phyloP scores from a whole-genome alignment of 2,113 vertebrate species.

The Micronycteris hirsuta region DNA sequence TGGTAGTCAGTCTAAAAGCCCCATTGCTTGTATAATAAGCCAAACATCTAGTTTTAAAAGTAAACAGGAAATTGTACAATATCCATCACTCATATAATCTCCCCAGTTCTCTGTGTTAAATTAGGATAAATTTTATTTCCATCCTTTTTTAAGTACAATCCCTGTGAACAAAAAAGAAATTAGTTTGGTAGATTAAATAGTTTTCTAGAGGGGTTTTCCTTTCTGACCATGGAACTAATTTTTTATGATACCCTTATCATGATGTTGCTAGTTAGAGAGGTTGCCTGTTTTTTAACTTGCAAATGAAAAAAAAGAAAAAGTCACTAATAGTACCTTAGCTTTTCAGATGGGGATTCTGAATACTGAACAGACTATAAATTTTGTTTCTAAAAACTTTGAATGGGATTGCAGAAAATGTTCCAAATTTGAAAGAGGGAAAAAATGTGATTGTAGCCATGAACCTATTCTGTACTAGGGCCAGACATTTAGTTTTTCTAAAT shows the following conservation, averaged over 20 bases:
- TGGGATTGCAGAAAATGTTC: not conserved
- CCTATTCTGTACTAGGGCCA: not conserved
- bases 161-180: not conserved
- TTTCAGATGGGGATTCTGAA: not conserved
- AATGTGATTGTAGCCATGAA: not conserved
- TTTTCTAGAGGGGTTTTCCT: constrained; percentile 4
- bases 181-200: not conserved
- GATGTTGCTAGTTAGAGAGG: not conserved
- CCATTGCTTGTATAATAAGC: not conserved
- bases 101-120: not conserved
- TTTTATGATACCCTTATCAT: not conserved
- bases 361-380: not conserved
- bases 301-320: not conserved
- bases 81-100: not conserved
- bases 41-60: constrained; percentile 6
- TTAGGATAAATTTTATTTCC: not conserved
- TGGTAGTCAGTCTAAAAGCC: not conserved
- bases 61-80: not conserved
- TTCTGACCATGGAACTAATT: not conserved
- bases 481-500: not conserved
- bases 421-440: not conserved
- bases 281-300: not conserved
- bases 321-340: not conserved
- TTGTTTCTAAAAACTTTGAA: not conserved
- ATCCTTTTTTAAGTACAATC: not conserved